A percentile compares a stretch with the other conserved stretches of the same genome.
Conservation (phyloP, 1,140 invertebrate species). For the Scaptomyza hsui region DNA sequence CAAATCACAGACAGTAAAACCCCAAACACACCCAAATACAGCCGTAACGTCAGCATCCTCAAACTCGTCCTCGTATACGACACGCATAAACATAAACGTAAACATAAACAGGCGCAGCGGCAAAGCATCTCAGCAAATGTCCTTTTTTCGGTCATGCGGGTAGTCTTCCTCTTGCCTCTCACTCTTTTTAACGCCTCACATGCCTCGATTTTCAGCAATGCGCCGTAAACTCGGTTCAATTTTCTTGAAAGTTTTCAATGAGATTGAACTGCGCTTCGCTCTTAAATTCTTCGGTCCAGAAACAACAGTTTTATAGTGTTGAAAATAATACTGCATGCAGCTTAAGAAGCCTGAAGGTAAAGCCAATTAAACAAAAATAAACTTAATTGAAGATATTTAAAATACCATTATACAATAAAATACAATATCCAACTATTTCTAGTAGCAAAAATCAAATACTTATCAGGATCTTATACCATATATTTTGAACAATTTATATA, state of each 20-base stretch:
- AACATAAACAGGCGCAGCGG: slow-evolving; percentile 63
- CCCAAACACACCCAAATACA: slow-evolving; percentile 41
- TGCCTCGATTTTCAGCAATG: slow-evolving; percentile 53
- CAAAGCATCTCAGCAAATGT: slow-evolving; percentile 65
- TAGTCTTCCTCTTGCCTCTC: slow-evolving; percentile 7
- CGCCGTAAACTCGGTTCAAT: slow-evolving; percentile 76
- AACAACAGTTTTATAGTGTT: slow-evolving; percentile 31
- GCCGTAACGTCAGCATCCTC: background rate
- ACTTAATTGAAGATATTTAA: background rate
- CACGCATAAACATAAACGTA: slow-evolving; percentile 72
- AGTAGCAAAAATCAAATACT: background rate
- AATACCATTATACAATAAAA: too few relatives aligned
- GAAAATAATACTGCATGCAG: background rate
- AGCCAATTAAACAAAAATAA: too few relatives aligned
- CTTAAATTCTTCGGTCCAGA: slow-evolving; percentile 5
- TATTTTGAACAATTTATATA: background rate
- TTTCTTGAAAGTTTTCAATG: slow-evolving; percentile 75
- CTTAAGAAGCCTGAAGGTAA: background rate
- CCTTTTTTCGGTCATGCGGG: slow-evolving; percentile 67
- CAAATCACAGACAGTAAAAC: slow-evolving; percentile 82
- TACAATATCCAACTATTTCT: background rate
- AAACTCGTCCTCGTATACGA: slow-evolving; percentile 24
- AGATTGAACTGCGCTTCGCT: slow-evolving; percentile 51
- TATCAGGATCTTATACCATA: background rate
- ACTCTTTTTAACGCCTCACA: background rate